Base-by-base conservation (phyloP, 1,140 invertebrate species). In the Dendroctonus ponderosae region DNA sequence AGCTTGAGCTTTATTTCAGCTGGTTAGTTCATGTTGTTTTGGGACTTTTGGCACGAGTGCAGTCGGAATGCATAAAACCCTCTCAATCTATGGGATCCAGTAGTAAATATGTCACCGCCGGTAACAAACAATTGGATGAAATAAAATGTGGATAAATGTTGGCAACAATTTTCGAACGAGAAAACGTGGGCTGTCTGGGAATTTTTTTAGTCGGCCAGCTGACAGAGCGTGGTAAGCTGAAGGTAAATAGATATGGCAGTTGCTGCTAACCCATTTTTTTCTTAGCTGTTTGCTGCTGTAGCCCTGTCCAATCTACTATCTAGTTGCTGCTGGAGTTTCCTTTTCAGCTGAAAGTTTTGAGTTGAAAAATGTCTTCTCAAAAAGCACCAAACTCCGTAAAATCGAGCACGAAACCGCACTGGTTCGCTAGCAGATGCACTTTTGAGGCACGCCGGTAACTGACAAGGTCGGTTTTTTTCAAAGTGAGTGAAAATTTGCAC, bases 91-190 rank as follows among this genome's bases (percentile, higher is more conserved):
- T 15, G 57, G 37, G 41, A 12, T 63, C 14, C 57, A 48, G 12
- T 44, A 26, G 26, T 48, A 48, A 48, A 54, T 63, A 54, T 40
- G 38, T 46, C 48, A 37, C 48, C 50, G 61, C 12, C 60, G 14
- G 51, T 48, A 46, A 26, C 61, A 63, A 63, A 63, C 61, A 63
- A 63, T 63, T 51, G 61, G 61, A 63, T 63, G 11, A 53, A 41
- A 65, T 65, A 65, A 65, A 65, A 57, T 57, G 62, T 42, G 53
- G 53, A 56, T 51, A 65, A 58, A 49, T 65, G 48, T 65, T 65
- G 62, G 62, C 62, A 65, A 65, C 46, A 54, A 39, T 43, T 44
- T 49, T 56, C 41, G 43, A 12, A 54, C 54, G 26, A 42, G n/a
- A 44, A 14, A 56, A 43, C 62, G 62, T 65, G 50, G 62, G 62